Base-by-base conservation (phyloP, 2,888 invertebrate genomes). In the Drosophila dives region DNA sequence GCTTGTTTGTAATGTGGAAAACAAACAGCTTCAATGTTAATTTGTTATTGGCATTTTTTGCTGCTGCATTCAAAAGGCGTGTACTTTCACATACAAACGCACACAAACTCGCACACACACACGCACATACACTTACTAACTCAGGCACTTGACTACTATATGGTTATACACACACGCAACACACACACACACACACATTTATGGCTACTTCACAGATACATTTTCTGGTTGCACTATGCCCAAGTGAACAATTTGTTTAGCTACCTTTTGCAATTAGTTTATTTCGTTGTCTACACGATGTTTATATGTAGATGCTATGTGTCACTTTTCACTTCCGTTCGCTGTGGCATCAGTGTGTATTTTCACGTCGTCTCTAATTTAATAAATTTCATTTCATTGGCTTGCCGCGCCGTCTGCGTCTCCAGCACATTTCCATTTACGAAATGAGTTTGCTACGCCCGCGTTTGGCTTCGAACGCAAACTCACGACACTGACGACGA, bases 331-430 rank as follows among this genome's bases (percentile, higher is more conserved):
- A 85, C 85, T 85, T 85, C 85, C 85, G 87, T 73, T 83, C 58
- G 82, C 40, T 69, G 48, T 67, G 59, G 77, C 54, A 54, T 54
- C 17, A 26, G 36, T 38, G 17, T 36, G 12, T 54, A 12, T 78
- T 68, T 87, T 68, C 80, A 81, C 80, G 80, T 81, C 85, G 77
- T 85, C 64, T 79, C 79, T 81, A 85, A 85, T 85, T 85, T 85
- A 85, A 87, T 85, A 85, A 85, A 85, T 83, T 83, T 87, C 87
- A 84, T 86, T 84, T 80, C 68, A 81, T 80, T 84, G 66, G 72
- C 64, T 64, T 77, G 72, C 61, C 69, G 63, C 65, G 64, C 71
- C 78, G 69, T 67, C 62, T 70, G 59, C 75, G 77, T 77, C 62
- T 70, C 79, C 67, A 81, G 68, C 78, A 74, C 86, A 86, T 83